These are phyloP conservation scores for Microcebus ravelobensis DNA, from an alignment of 2,113 vertebrate genomes.

Conservation along the genomic window DNA sequence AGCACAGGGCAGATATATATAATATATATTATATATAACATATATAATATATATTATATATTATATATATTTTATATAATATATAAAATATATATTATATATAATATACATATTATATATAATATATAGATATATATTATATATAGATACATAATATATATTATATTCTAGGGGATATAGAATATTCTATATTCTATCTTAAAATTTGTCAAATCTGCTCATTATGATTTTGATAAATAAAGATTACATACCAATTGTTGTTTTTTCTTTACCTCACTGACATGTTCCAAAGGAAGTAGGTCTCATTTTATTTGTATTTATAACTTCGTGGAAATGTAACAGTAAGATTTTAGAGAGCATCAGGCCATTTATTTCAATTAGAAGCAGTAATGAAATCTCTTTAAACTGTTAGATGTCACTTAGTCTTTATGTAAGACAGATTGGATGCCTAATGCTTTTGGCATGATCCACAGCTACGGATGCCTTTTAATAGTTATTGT, in stretches of 20 bases:
- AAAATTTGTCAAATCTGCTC: neutral
- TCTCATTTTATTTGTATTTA: constrained; percentile 73
- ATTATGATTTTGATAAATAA: neutral
- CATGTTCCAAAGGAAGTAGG: neutral
- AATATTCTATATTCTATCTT: neutral
- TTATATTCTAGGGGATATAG: neutral
- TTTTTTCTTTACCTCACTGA: constrained; percentile 27
- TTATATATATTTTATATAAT: too few species aligned
- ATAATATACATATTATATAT: too few species aligned
- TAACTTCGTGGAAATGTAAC: constrained; percentile 66
- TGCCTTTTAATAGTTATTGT: constrained; percentile 63
- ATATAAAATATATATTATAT: too few species aligned
- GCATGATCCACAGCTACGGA: constrained; percentile 60
- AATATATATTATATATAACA: too few species aligned
- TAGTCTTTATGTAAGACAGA: constrained; percentile 81
- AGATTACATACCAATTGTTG: neutral
- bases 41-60: too few species aligned
- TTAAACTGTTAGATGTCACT: constrained; percentile 85
- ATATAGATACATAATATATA: neutral
- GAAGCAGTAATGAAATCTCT: constrained; percentile 84
- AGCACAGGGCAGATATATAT: too few species aligned
- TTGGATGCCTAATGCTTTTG: constrained; percentile 78
- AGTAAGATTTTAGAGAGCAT: constrained; percentile 71
- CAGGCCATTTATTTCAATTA: constrained; percentile 84
- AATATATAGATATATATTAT: too few species aligned